Conservation (phyloP, 2,797 vertebrate genomes). For the Scyliorhinus canicula region DNA sequence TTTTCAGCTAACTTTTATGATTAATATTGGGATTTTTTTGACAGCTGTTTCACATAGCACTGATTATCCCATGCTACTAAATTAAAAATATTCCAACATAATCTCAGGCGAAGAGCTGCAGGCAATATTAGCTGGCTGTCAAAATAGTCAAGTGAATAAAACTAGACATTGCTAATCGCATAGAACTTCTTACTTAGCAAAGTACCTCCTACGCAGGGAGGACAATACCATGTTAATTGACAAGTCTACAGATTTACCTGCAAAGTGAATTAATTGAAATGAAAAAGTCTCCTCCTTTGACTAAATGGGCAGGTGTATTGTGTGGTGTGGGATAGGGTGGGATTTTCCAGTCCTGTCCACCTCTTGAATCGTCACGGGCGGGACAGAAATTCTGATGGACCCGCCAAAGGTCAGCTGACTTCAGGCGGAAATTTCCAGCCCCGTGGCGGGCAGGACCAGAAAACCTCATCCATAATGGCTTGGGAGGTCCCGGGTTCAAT, state of each 20-base stretch:
- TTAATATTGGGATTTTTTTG: neutral
- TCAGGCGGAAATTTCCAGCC: too few relatives aligned
- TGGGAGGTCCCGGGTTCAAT: neutral
- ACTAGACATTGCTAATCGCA: neutral
- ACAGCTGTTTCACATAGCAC: neutral
- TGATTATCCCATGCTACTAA: conserved; percentile 6
- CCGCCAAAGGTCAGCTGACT: too few relatives aligned
- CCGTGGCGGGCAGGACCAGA: too few relatives aligned
- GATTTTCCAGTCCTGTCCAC: too few relatives aligned
- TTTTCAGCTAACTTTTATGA: neutral
- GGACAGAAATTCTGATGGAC: too few relatives aligned
- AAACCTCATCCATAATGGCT: neutral
- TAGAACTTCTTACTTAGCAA: neutral
- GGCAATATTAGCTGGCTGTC: conserved; percentile 12
- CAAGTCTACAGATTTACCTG: neutral
- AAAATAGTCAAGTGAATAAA: neutral
- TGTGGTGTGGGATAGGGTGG: neutral
- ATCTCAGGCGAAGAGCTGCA: conserved; percentile 7
- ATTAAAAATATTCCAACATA: conserved; percentile 23
- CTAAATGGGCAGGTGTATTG: too few relatives aligned
- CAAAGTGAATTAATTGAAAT: neutral
- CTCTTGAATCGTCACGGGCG: too few relatives aligned
- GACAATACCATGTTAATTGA: neutral
- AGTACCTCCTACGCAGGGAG: neutral
- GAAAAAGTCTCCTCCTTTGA: neutral